Conservation (phyloP, 2,888 invertebrate species). For the Chloroclystis v-ata region DNA sequence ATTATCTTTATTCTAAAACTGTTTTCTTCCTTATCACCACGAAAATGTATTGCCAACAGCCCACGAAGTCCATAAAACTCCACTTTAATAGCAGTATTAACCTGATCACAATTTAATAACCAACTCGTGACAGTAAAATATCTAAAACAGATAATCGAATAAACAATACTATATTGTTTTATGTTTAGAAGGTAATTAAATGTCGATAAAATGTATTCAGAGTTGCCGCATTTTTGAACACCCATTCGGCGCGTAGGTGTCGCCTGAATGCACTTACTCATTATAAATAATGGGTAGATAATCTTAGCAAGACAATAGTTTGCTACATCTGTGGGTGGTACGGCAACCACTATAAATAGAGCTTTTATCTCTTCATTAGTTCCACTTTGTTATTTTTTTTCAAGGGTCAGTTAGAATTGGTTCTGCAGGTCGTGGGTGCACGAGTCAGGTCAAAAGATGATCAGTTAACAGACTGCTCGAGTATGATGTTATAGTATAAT, state of each 20-base stretch:
- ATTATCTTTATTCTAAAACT: conserved; percentile 34
- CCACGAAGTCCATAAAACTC: conserved; percentile 17
- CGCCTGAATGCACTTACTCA: conserved; percentile 54
- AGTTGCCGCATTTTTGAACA: conserved; percentile 26
- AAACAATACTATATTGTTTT: conserved; percentile 38
- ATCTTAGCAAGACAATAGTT: conserved; percentile 63
- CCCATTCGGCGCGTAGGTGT: conserved; percentile 50
- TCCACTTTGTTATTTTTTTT: not conserved
- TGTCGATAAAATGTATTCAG: conserved; percentile 31
- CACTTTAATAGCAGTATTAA: conserved; percentile 15
- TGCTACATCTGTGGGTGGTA: conserved; percentile 50
- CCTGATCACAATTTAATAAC: conserved; percentile 31
- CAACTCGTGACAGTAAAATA: conserved; percentile 32
- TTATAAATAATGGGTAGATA: conserved; percentile 71
- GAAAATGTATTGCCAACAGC: conserved; percentile 6
- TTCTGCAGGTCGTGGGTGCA: conserved; percentile 44
- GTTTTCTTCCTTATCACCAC: conserved; percentile 16
- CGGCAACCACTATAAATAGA: conserved; percentile 32
- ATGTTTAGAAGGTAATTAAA: conserved; percentile 42
- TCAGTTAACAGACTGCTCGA: conserved; percentile 44
- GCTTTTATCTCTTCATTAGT: conserved; percentile 8
- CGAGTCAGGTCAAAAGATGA: conserved; percentile 45
- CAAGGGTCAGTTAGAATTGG: conserved; percentile 29
- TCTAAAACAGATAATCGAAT: conserved; percentile 30
- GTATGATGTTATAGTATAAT: conserved; percentile 35